These are phyloP conservation scores for Phrynocephalus vlangalii DNA, from an alignment of 2,797 vertebrate species.

Conservation along the genomic window DNA sequence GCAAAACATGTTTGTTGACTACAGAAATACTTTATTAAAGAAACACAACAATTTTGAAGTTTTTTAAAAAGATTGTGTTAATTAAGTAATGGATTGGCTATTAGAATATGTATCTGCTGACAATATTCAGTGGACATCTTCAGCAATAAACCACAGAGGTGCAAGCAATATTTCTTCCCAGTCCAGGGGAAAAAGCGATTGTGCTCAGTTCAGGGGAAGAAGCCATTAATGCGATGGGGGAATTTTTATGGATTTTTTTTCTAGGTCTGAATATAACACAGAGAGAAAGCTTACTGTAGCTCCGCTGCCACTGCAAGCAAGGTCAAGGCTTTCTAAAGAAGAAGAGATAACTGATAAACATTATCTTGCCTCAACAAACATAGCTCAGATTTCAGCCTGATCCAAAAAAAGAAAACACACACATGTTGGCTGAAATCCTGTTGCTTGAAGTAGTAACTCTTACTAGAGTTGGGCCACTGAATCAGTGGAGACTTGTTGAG, in stretches of 20 bases:
- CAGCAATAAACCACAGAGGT: neutral
- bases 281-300: neutral
- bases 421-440: too few relatives aligned
- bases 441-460: too few relatives aligned
- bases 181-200: neutral
- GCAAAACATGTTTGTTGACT: neutral
- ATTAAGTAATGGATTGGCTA: neutral
- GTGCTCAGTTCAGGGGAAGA: neutral
- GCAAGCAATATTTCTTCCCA: neutral
- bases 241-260: neutral
- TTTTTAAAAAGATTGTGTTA: neutral
- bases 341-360: neutral
- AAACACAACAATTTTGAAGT: neutral
- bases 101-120: neutral
- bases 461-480: too few relatives aligned
- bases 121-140: neutral
- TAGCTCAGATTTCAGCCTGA: too few relatives aligned
- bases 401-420: too few relatives aligned
- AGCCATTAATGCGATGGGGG: neutral
- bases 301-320: neutral
- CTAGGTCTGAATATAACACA: too few relatives aligned
- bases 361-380: neutral
- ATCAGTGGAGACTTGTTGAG: too few relatives aligned
- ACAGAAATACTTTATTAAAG: slow-evolving; percentile 5
- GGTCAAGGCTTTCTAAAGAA: neutral